A percentile compares a stretch with the other conserved stretches of the same genome.
phyloP scores from a whole-genome alignment of 1,140 invertebrate genomes.

The Lethocerus indicus region DNA sequence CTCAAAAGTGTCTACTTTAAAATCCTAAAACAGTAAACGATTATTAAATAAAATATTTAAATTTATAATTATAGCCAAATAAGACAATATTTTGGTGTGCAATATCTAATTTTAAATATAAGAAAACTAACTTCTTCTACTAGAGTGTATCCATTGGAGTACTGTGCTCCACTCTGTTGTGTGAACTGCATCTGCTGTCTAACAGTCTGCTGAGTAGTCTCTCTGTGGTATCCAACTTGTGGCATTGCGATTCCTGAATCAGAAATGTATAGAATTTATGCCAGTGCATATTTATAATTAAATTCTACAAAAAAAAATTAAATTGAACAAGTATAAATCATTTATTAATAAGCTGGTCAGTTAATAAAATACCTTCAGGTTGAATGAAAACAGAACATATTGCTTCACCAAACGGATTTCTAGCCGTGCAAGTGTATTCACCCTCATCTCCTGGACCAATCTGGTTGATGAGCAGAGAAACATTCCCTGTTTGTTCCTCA shows the following conservation, averaged over 20 bases:
- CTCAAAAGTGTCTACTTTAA: constrained; percentile 85
- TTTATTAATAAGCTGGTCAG: constrained; percentile 5
- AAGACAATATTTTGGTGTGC: background rate
- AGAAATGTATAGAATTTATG: no score
- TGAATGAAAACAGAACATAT: constrained; percentile 90
- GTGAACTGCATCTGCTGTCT: constrained; percentile 6
- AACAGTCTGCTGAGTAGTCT: no score
- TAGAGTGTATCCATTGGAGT: constrained; percentile 47
- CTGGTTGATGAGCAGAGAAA: constrained; percentile 72
- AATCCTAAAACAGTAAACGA: constrained; percentile 26
- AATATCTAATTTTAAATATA: constrained; percentile 1
- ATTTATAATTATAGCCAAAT: background rate
- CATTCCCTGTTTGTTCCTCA: constrained; percentile 69
- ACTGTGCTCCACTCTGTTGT: constrained; percentile 28
- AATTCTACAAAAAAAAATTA: no score
- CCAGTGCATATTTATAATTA: no score
- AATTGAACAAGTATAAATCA: no score
- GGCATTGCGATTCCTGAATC: constrained; percentile 7
- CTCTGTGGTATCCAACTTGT: background rate
- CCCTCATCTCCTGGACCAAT: constrained; percentile 89
- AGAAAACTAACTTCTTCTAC: constrained; percentile 15
- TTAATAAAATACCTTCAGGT: constrained; percentile 47
- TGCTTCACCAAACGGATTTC: constrained; percentile 84
- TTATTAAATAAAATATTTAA: background rate
- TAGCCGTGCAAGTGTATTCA: constrained; percentile 85